phyloP scores from a whole-genome alignment of 2,113 vertebrate species.

The Danio rerio region DNA sequence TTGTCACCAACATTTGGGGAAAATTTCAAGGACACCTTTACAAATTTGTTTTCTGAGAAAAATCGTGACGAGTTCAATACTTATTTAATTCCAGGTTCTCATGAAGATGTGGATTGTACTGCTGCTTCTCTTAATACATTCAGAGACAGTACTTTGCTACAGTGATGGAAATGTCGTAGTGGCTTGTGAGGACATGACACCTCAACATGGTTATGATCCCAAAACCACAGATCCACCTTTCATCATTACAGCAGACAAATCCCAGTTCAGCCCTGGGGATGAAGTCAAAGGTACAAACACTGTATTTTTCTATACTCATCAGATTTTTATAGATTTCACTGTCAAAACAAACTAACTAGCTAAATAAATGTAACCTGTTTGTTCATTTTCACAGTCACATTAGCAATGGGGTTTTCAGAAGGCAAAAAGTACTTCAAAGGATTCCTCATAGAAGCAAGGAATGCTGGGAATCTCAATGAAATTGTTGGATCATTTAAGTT shows the following conservation, averaged over 20 bases:
- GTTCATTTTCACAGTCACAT: constrained; percentile 70
- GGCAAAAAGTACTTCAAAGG: constrained; percentile 73
- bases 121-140: constrained; percentile 47
- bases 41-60: too few relatives aligned
- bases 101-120: constrained; percentile 44
- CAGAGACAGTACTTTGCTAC: constrained; percentile 65
- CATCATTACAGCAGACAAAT: constrained; percentile 71
- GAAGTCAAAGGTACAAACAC: constrained; percentile 80
- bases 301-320: not conserved
- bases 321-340: not conserved
- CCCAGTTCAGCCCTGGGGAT: constrained; percentile 77
- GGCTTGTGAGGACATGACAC: constrained; percentile 80
- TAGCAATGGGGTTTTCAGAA: constrained; percentile 69
- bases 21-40: too few relatives aligned
- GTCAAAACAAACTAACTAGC: too few relatives aligned
- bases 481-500: constrained; percentile 80
- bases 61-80: not conserved
- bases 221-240: constrained; percentile 68
- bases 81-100: constrained; percentile 69
- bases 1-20: too few relatives aligned
- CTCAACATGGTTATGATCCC: constrained; percentile 72
- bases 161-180: constrained; percentile 75
- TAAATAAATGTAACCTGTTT: not conserved
- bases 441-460: constrained; percentile 84
- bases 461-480: constrained; percentile 66